These are phyloP conservation scores for Oncorhynchus kisutch DNA, from an alignment of 2,113 vertebrate species.

Conservation along the genomic window DNA sequence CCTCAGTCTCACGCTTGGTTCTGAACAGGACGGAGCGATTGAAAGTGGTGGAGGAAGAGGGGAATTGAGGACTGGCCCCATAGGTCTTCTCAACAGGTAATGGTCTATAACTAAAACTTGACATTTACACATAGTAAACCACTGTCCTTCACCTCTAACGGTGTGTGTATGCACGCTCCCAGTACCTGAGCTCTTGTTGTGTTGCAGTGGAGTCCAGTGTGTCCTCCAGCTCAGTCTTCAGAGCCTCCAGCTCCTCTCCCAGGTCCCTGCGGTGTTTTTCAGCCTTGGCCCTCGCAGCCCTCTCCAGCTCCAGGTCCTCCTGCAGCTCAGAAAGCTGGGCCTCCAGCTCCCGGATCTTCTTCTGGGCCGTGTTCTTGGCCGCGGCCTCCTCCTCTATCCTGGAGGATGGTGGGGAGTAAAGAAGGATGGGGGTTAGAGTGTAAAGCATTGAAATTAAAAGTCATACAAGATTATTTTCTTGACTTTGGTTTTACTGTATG, in stretches of 20 bases:
- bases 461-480: too few species aligned
- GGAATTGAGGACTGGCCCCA: not conserved
- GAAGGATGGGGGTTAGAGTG: not conserved
- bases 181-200: slow-evolving; percentile 92
- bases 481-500: too few species aligned
- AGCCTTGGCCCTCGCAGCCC: slow-evolving; percentile 81
- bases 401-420: not conserved
- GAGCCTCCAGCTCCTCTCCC: slow-evolving; percentile 91
- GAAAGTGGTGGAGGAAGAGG: not conserved
- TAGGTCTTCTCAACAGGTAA: too few species aligned
- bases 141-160: not conserved
- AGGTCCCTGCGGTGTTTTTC: slow-evolving; percentile 92
- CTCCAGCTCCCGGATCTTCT: slow-evolving; percentile 93
- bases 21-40: slow-evolving; percentile 56
- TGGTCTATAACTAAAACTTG: too few species aligned
- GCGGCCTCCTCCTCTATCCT: slow-evolving; percentile 94
- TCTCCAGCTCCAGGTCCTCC: slow-evolving; percentile 93
- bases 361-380: slow-evolving; percentile 89
- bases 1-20: slow-evolving; percentile 91
- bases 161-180: not conserved
- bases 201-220: slow-evolving; percentile 92
- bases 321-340: slow-evolving; percentile 91
- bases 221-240: slow-evolving; percentile 95
- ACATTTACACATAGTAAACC: too few species aligned
- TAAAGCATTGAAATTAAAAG: too few species aligned